Conservation (phyloP, 1,140 invertebrate genomes). For the Hylaeus anthracinus region DNA sequence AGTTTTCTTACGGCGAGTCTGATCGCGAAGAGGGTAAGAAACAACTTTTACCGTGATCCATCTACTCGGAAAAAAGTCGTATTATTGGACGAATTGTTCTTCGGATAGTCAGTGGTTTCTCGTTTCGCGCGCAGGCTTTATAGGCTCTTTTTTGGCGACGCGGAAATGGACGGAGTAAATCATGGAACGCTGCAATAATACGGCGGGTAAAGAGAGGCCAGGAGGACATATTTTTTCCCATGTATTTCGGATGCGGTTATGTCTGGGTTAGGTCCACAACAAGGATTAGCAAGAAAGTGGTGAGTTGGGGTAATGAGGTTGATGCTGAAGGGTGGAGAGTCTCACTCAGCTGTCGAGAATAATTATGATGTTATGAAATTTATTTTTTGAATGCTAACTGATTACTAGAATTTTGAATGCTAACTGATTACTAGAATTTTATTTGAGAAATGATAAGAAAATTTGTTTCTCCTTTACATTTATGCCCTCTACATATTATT, state of each 20-base stretch:
- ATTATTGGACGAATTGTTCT: slow-evolving; percentile 32
- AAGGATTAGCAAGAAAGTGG: not conserved
- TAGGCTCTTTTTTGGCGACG: not conserved
- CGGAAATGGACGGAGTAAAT: not conserved
- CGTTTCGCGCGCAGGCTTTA: not conserved
- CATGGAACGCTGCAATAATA: not conserved
- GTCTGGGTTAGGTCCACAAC: not conserved
- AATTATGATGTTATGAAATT: too few species aligned
- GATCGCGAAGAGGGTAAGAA: slow-evolving; percentile 16
- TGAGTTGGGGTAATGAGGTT: not conserved
- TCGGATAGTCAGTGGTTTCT: not conserved
- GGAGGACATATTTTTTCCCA: not conserved
- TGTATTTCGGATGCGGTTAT: not conserved
- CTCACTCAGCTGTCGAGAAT: too few species aligned
- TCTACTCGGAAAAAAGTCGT: slow-evolving; percentile 11
- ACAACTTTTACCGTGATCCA: not conserved
- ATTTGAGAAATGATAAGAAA: too few species aligned
- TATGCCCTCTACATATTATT: too few species aligned
- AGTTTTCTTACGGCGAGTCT: slow-evolving; percentile 10
- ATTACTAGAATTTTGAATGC: too few species aligned
- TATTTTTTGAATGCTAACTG: too few species aligned
- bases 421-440: too few species aligned
- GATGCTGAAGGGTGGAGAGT: too few species aligned
- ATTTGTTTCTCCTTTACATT: too few species aligned
- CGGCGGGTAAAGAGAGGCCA: not conserved